These are phyloP conservation scores for Octodonta nipae DNA, from an alignment of 2,888 invertebrate species.

Conservation along the genomic window DNA sequence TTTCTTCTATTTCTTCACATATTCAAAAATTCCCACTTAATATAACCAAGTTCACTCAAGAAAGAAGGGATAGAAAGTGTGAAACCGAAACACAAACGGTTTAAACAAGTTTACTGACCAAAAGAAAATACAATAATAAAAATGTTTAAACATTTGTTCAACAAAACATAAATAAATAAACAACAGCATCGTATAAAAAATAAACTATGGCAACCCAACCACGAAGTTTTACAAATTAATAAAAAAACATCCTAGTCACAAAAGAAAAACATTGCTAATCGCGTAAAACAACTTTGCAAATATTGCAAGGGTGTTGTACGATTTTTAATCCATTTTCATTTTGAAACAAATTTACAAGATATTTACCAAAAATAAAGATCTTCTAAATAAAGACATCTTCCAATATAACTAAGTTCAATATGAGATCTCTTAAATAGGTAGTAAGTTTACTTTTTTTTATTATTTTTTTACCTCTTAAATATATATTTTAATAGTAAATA, in stretches of 20 bases:
- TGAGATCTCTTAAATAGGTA: conserved; percentile 39
- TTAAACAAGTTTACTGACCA: not conserved
- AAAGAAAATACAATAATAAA: not conserved
- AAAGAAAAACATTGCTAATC: conserved; percentile 5
- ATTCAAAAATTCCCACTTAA: too few relatives aligned
- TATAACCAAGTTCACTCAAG: too few relatives aligned
- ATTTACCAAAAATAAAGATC: conserved; percentile 33
- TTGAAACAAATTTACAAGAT: conserved; percentile 18
- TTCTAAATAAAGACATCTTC: conserved; percentile 30
- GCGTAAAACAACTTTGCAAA: conserved; percentile 24
- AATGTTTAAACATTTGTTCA: not conserved
- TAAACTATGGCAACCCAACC: conserved; percentile 22
- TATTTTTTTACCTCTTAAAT: conserved; percentile 23
- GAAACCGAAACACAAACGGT: not conserved
- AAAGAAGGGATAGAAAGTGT: too few relatives aligned
- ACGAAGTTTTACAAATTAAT: conserved; percentile 19
- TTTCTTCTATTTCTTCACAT: too few relatives aligned
- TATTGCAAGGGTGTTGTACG: conserved; percentile 22
- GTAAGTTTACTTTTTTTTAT: conserved; percentile 32
- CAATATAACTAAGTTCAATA: conserved; percentile 34
- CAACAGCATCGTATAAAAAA: conserved; percentile 12
- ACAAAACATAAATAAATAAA: conserved; percentile 3
- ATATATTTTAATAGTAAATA: conserved; percentile 30
- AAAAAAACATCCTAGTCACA: conserved; percentile 19
- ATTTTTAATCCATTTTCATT: conserved; percentile 1